These are phyloP conservation scores for Lasioglossum villosulum DNA, from an alignment of 2,888 invertebrate genomes.

Conservation along the genomic window DNA sequence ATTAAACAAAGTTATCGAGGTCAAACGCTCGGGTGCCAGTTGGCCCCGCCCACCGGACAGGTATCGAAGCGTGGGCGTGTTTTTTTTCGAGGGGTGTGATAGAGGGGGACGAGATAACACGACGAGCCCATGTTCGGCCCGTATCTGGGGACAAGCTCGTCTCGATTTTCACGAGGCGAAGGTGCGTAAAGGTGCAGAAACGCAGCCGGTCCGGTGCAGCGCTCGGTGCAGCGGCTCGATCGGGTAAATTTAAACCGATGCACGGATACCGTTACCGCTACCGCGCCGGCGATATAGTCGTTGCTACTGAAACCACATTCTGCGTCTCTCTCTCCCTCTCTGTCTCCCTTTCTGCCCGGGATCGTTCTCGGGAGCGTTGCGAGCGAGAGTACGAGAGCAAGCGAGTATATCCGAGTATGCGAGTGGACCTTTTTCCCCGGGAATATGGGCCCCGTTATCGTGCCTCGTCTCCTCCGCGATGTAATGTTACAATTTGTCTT, in stretches of 20 bases:
- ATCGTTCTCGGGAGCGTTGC: conserved; percentile 21
- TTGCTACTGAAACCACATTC: conserved; percentile 70
- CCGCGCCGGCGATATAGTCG: conserved; percentile 64
- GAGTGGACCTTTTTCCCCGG: conserved; percentile 25
- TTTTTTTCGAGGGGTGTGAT: neutral
- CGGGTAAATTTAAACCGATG: conserved; percentile 72
- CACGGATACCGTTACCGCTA: conserved; percentile 68
- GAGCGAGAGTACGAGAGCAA: conserved; percentile 25
- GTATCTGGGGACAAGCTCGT: conserved; percentile 52
- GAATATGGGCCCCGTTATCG: conserved; percentile 63
- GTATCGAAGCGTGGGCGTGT: conserved; percentile 31
- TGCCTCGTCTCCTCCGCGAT: conserved; percentile 51
- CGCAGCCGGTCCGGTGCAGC: conserved; percentile 18
- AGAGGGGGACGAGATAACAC: conserved; percentile 6
- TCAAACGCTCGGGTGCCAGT: neutral
- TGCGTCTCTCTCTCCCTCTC: conserved; percentile 4
- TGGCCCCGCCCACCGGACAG: neutral
- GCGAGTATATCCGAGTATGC: conserved; percentile 12
- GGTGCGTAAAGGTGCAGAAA: conserved; percentile 22
- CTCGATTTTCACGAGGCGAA: conserved; percentile 63
- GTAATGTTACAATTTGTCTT: conserved; percentile 63
- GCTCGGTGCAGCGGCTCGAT: conserved; percentile 39
- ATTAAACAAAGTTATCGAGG: neutral
- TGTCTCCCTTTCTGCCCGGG: neutral
- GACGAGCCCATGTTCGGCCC: neutral